Evolutionary conservation across 1,140 invertebrate species (phyloP).

Genomic region (Onthophagus taurus): DNA sequence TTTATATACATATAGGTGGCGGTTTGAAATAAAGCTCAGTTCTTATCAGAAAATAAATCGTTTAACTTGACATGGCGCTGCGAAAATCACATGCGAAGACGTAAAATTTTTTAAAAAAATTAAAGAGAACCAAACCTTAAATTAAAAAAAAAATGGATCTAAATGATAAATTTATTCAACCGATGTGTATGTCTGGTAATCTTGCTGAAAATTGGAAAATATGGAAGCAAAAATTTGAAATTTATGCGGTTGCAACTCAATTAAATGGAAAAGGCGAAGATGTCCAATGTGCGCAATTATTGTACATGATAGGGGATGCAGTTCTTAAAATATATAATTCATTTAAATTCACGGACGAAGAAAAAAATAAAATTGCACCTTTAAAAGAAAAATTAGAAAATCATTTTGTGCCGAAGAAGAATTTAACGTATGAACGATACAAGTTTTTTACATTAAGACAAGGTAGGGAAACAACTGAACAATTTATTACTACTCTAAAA

Average conservation of each 20-base stretch:
- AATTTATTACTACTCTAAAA: constrained; percentile 3
- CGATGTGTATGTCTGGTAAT: no score
- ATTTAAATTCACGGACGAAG: constrained; percentile 23
- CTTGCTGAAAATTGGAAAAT: constrained; percentile 28
- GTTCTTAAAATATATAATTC: constrained; percentile 29
- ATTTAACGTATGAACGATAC: constrained; percentile 20
- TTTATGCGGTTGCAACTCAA: constrained; percentile 26
- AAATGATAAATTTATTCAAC: no score
- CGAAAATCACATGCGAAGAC: no score
- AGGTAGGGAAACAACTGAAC: constrained; percentile 9
- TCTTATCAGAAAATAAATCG: no score
- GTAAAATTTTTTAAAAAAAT: no score
- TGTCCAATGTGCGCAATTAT: constrained; percentile 27
- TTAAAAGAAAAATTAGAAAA: constrained; percentile 22
- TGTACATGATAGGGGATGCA: constrained; percentile 30
- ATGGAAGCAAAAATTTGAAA: constrained; percentile 26
- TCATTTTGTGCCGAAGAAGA: constrained; percentile 20
- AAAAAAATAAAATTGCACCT: constrained; percentile 23
- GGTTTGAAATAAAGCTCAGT: no score
- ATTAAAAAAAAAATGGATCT: no score
- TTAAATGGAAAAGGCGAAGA: constrained; percentile 23
- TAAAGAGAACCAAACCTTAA: no score
- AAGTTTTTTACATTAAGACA: constrained; percentile 19
- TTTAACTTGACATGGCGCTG: no score
- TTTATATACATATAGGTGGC: no score